phyloP scores from a whole-genome alignment of 2,113 vertebrate species.

The Myotis yumanensis region DNA sequence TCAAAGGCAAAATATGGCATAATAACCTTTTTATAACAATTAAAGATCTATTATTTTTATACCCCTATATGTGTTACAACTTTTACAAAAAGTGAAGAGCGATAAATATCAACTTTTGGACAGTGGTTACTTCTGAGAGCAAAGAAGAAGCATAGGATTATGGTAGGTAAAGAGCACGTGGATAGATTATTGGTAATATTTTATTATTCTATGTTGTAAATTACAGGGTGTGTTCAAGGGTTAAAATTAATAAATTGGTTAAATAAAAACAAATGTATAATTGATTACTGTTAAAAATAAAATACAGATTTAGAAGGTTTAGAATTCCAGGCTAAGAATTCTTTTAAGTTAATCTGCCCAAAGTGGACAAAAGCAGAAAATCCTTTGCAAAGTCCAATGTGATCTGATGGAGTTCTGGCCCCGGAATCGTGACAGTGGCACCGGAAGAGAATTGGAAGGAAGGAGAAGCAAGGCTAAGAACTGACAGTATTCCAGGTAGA shows the following conservation, averaged over 20 bases:
- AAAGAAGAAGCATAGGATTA: not conserved
- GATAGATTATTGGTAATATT: not conserved
- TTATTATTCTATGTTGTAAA: no score
- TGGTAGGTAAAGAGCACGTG: not conserved
- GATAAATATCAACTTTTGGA: not conserved
- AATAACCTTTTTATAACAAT: not conserved
- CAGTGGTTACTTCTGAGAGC: not conserved
- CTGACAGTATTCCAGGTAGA: not conserved
- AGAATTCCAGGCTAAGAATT: not conserved
- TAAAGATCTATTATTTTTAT: not conserved
- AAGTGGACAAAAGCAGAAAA: constrained; percentile 4
- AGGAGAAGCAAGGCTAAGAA: not conserved
- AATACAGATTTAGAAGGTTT: not conserved
- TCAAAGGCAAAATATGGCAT: not conserved
- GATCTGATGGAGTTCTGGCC: not conserved
- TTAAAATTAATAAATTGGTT: not conserved
- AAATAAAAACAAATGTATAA: not conserved
- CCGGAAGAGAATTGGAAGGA: not conserved
- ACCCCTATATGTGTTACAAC: not conserved
- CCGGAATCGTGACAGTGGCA: not conserved
- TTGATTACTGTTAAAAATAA: not conserved
- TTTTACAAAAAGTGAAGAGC: not conserved
- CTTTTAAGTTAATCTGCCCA: not conserved
- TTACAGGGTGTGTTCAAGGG: not conserved
- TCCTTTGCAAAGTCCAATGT: not conserved